These are phyloP conservation scores for Acleris cristana DNA, from an alignment of 2,888 invertebrate species.

Conservation along the genomic window DNA sequence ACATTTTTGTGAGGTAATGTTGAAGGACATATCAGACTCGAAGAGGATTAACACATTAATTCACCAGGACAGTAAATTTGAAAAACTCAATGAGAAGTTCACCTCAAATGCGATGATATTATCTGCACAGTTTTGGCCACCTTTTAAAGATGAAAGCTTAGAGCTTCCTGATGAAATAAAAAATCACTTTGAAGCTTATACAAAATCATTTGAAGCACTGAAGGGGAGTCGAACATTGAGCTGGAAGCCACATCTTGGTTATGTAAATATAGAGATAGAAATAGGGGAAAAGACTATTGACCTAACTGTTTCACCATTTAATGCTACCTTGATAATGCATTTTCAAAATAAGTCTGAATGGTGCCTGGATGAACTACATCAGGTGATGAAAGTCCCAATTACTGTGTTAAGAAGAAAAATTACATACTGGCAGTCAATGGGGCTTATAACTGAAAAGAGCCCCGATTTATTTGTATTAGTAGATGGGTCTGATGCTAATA, in stretches of 20 bases:
- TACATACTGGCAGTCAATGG: conserved; percentile 97
- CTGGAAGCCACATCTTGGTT: conserved; percentile 97
- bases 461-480: conserved; percentile 89
- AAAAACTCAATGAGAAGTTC: conserved; percentile 66
- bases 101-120: conserved; percentile 90
- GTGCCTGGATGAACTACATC: conserved; percentile 93
- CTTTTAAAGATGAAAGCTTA: conserved; percentile 96
- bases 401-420: conserved; percentile 94
- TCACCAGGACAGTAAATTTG: conserved; percentile 87
- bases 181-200: conserved; percentile 92
- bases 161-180: conserved; percentile 92
- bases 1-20: conserved; percentile 99
- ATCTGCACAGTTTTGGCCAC: conserved; percentile 99
- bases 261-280: conserved; percentile 95
- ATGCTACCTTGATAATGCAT: conserved; percentile 96
- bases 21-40: conserved; percentile 98
- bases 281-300: conserved; percentile 91
- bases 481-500: conserved; percentile 84
- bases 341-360: conserved; percentile 94
- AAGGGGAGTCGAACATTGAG: conserved; percentile 96
- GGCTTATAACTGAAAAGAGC: conserved; percentile 90
- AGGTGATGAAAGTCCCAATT: conserved; percentile 93
- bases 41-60: conserved; percentile 95
- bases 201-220: conserved; percentile 94
- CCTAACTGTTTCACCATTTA: conserved; percentile 94